Conservation (phyloP, 2,888 invertebrate genomes). For the Tipula helvola region DNA sequence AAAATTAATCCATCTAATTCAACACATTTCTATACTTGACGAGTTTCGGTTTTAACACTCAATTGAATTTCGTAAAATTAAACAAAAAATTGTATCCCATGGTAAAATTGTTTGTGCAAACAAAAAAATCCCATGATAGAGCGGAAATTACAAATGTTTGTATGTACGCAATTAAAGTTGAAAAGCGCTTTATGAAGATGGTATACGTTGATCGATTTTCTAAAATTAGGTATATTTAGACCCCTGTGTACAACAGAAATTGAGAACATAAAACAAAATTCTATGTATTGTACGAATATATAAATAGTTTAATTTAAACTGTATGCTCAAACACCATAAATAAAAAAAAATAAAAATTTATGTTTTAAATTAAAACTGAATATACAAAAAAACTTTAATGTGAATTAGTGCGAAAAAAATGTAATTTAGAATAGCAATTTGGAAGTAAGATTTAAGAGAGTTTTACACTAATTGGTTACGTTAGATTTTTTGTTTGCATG, state of each 20-base stretch:
- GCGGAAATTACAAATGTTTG: too few species aligned
- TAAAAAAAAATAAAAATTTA: too few species aligned
- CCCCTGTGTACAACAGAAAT: background rate
- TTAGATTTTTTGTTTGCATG: too few species aligned
- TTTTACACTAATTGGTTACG: too few species aligned
- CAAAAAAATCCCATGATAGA: too few species aligned
- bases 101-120: too few species aligned
- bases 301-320: background rate
- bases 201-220: background rate
- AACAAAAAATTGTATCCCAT: too few species aligned
- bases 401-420: background rate
- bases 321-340: background rate
- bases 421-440: background rate
- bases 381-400: background rate
- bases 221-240: background rate
- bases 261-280: background rate
- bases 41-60: too few species aligned
- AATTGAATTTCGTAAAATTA: too few species aligned
- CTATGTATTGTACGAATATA: background rate
- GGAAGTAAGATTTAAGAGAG: background rate
- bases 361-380: too few species aligned
- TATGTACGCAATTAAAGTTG: background rate
- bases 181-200: background rate
- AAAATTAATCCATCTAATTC: too few species aligned
- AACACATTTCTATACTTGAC: too few species aligned